Base-by-base conservation (phyloP, 2,797 vertebrate genomes). In the Crenichthys baileyi region DNA sequence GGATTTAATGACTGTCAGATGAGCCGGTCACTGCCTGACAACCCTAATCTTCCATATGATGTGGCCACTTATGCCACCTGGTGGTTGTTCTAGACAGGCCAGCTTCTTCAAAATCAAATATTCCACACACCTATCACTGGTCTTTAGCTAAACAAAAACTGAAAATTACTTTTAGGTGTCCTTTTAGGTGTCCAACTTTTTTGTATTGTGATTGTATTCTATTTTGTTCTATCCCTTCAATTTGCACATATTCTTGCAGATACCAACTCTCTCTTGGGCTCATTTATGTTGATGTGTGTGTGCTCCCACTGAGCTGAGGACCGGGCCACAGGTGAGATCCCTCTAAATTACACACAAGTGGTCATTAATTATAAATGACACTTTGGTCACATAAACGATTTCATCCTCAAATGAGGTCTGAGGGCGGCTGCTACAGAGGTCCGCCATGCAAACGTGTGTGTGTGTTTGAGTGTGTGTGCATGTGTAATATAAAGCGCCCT, bases 351-450 rank as follows among this genome's bases (percentile, higher is more conserved):
- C 90, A 92, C 89, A 80, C 93, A 96, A 97, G 95, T 94, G 91
- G 81, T 92, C 93, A 96, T 97, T 95, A 96, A 97, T 97, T 97
- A 97, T 96, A 96, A 91, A 97, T 95, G 96, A 96, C 94, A 94
- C 94, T 91, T 95, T 87, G 95, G 96, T 95, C 96, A 96, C 94
- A 95, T 88, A 94, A 95, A 95, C 94, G 92, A 96, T 96, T 97
- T 96, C 95, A 96, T 95, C 95, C 92, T 95, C 94, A 96, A 96
- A 97, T 97, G 96, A 97, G 92, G 93, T 92, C 90, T 84, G 90
- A 94, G 94, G 91, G 92, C 90, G 76, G 79, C 90, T 78, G 83
- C 93, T 88, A 88, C 88, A 89, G 92, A 93, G 91, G 91, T 91
- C 94, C 94, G 90, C 93, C 94, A 84, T 78, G 86, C 55, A n/a